Evolutionary conservation across 2,113 vertebrate genomes (phyloP).

Genomic region (Piaya cayana): DNA sequence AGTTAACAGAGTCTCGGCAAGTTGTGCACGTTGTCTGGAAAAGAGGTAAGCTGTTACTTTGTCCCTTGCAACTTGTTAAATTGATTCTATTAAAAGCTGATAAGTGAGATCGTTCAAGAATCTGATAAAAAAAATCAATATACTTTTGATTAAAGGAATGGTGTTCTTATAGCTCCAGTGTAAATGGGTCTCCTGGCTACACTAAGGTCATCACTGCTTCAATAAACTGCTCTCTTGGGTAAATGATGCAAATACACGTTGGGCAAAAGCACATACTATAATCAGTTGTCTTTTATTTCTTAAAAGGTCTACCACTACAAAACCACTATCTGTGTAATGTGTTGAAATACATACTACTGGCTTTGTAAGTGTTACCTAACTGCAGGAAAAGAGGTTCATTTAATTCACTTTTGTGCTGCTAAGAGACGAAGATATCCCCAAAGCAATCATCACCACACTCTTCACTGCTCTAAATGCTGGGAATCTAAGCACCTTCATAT

Average conservation of each 20-base stretch:
- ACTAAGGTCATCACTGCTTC: background rate
- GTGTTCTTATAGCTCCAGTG: background rate
- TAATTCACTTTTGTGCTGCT: background rate
- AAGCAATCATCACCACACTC: background rate
- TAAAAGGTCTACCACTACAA: background rate
- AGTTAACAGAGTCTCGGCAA: background rate
- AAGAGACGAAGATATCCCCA: background rate
- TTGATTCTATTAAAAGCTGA: background rate
- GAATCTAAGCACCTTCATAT: background rate
- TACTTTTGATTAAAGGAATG: constrained; percentile 29
- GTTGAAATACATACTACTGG: background rate
- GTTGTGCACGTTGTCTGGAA: background rate
- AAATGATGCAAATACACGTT: background rate
- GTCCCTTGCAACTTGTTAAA: background rate
- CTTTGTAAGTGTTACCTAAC: background rate
- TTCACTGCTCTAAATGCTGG: background rate
- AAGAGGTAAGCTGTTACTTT: background rate
- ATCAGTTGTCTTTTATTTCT: background rate
- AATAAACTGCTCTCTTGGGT: background rate
- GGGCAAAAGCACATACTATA: background rate
- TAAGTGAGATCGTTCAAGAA: background rate
- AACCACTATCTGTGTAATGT: background rate
- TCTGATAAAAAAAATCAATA: constrained; percentile 13
- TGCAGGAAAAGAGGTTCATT: background rate
- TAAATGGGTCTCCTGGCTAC: background rate